Base-by-base conservation (phyloP, 2,888 invertebrate species). In the Sclerodermus sp. region DNA sequence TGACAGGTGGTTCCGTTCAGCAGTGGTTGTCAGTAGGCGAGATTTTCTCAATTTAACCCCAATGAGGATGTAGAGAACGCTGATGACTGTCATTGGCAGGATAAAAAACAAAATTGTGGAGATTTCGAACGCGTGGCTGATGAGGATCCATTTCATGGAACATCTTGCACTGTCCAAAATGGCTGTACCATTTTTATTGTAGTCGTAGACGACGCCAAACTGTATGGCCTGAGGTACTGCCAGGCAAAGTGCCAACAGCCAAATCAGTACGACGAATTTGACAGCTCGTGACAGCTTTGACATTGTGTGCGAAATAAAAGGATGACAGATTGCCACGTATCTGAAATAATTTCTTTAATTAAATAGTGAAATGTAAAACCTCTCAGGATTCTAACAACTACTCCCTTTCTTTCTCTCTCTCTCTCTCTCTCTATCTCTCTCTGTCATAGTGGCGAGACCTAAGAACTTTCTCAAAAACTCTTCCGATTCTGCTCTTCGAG, bases 41-140 rank as follows among this genome's bases (percentile, higher is more conserved):
- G 89, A 87, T 42, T 85, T 84, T 47, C 87, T 82, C 58, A 90
- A 79, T 71, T 88, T 89, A 39, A 89, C 76, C 1, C 88, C 90
- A 66, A 90, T 90, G 58, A 90, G 80, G 46, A 89, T 84, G 71
- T 94, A 94, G 54, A 94, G 80, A 56, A 91, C 88, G 30, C 87
- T 87, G 71, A 94, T 92, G 53, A 93, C 82, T 30, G 89, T 89
- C 91, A 94, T 92, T 1, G 93, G 94, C 38, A 88, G 85, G 34
- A 91, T 85, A 75, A 94, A 94, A 79, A 93, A 92, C 67, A 93
- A 79, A 71, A 89, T 85, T 64, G 88, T 87, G 12, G 93, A 91
- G 66, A 91, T 84, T 69, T 89, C 88, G 71, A 92, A 91, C 56
- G 88, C 86, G 79, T 89, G 87, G 51, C 85, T 84, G 37, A 85